These are phyloP conservation scores for Magallana nippona DNA, from an alignment of 2,888 invertebrate genomes.

Conservation along the genomic window DNA sequence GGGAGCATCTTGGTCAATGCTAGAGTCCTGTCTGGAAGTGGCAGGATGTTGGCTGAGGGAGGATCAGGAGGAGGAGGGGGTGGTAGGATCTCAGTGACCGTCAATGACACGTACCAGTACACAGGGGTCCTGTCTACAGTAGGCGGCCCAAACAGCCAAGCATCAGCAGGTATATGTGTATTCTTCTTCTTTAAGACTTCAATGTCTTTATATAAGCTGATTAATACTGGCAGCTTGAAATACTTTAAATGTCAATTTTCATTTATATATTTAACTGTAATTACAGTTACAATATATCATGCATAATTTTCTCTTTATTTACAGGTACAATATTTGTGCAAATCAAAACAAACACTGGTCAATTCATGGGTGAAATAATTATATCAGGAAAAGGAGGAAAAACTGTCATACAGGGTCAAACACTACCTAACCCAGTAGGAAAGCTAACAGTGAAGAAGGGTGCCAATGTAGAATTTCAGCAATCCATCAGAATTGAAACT, in stretches of 20 bases:
- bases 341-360: slow-evolving; percentile 40
- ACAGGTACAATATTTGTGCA: slow-evolving; percentile 59
- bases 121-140: slow-evolving; percentile 50
- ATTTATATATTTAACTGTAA: no score
- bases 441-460: slow-evolving; percentile 53
- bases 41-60: slow-evolving; percentile 59
- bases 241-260: no score
- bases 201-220: not conserved
- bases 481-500: slow-evolving; percentile 50
- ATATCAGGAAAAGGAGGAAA: slow-evolving; percentile 1
- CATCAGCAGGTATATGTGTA: slow-evolving; percentile 42
- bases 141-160: slow-evolving; percentile 12
- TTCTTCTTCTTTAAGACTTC: not conserved
- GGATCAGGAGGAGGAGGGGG: slow-evolving; percentile 65
- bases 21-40: slow-evolving; percentile 56
- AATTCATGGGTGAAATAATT: slow-evolving; percentile 41
- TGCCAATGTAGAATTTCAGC: slow-evolving; percentile 54
- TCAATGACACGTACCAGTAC: slow-evolving; percentile 45
- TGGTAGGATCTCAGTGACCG: slow-evolving; percentile 55
- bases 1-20: slow-evolving; percentile 60
- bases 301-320: slow-evolving; percentile 22
- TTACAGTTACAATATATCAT: no score
- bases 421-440: slow-evolving; percentile 49
- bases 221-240: no score
- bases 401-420: slow-evolving; percentile 32